phyloP scores from a whole-genome alignment of 2,113 vertebrate species.

The Grallaria varia region DNA sequence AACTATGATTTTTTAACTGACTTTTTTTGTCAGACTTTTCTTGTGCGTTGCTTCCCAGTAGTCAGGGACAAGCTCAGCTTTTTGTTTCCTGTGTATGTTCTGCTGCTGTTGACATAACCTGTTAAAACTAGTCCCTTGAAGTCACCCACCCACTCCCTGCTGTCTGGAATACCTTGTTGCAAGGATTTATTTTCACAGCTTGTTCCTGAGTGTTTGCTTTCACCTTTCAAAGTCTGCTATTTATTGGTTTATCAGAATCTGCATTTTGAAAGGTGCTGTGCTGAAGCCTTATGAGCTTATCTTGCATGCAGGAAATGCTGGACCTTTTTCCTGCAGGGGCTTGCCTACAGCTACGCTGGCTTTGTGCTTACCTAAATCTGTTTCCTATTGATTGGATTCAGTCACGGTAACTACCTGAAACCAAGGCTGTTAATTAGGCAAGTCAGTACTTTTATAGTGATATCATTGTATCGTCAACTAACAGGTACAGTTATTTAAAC shows the following conservation, averaged over 20 bases:
- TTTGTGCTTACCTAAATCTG: slow-evolving; percentile 18
- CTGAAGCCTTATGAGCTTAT: not conserved
- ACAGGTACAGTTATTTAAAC: not conserved
- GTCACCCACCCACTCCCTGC: not conserved
- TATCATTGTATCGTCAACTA: not conserved
- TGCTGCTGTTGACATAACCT: slow-evolving; percentile 52
- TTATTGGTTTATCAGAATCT: slow-evolving; percentile 13
- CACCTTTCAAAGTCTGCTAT: not conserved
- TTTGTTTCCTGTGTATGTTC: slow-evolving; percentile 5
- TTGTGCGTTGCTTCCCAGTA: not conserved
- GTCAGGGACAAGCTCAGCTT: not conserved
- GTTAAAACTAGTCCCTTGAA: slow-evolving; percentile 49
- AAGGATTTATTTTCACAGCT: slow-evolving; percentile 52
- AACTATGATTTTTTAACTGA: not conserved
- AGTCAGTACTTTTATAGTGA: not conserved
- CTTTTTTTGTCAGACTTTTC: not conserved
- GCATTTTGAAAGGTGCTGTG: not conserved
- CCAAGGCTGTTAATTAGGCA: not conserved
- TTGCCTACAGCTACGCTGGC: not conserved
- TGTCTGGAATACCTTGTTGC: not conserved
- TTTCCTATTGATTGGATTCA: not conserved
- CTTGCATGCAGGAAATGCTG: not conserved
- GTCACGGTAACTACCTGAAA: not conserved
- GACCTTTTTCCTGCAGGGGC: slow-evolving; percentile 9
- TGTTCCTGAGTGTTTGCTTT: slow-evolving; percentile 23